Evolutionary conservation across 1,140 invertebrate genomes (phyloP), one percentile per base, ranked within the genome.

Genomic region (Trigoniulus corallinus): DNA sequence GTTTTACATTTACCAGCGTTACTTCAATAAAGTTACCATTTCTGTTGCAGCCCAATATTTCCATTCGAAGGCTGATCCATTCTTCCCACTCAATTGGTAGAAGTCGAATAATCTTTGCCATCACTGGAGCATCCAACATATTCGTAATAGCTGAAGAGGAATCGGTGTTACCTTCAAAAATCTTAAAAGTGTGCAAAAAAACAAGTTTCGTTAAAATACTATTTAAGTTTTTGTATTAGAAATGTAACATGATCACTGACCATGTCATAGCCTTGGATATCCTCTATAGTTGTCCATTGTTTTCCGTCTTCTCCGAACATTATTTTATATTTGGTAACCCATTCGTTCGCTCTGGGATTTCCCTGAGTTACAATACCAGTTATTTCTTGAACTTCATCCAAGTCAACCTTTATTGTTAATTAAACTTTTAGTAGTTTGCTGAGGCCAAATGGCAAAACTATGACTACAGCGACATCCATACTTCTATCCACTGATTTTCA

Each of bases 281-380:
- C 29, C 29, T 7, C 15, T 34, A 34, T 54, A 41, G 56, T 49
- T 15, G 43, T 37, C 61, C 62, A 64, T 18, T 48, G 44, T 10
- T 54, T 46, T n/a, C 63, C 62, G 56, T 67, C 64, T 2, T 51
- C 24, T 7, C 63, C 65, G n/a, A 57, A 58, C 4, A 56, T 52
- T 1, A 69, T 57, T 15, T 53, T 60, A 50, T 61, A 68, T 18
- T 47, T 40, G n/a, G 59, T 61, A 1, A 67, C 59, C 62, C 63
- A 68, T 24, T 62, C 58, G 3, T 60, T 51, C 12, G 26, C 41
- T 20, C 56, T 44, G 10, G 62, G 59, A 21, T 59, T 54, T 7
- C 66, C 66, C 53, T 68, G 66, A 2, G 63, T 64, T 18, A 61
- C 54, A 18, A 68, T 53, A 3, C 66, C 66, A 15, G 65, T 61